Base-by-base conservation (phyloP, 2,113 vertebrate genomes). In the Anhinga rufa region DNA sequence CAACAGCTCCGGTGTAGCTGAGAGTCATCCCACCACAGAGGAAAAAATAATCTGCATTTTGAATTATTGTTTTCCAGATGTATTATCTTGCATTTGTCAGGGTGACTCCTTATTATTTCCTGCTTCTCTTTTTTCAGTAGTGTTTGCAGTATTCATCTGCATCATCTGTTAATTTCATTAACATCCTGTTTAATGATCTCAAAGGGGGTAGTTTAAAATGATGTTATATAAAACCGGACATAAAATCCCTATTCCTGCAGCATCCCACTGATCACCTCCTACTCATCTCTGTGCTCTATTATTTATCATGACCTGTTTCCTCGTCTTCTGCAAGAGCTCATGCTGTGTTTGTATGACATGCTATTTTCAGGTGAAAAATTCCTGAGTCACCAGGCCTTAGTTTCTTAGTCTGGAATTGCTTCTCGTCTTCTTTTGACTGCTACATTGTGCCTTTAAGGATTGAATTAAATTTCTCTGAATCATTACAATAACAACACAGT, bases 91-190 rank as follows among this genome's bases (percentile, higher is more conserved):
- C 66, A 85, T 96, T 87, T 96, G 62, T 92, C 86, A 93, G 77
- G 46, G 64, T 75, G 38, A 78, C 36, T 92, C 57, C 65, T 71
- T 77, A 52, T 94, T 93, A 95, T 84, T 97, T 97, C 92, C 96
- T 84, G 87, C 76, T 82, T 94, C 92, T 89, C 92, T 83, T 88
- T 71, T 93, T 95, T 52, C 88, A 92, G 0, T 88, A 44, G 60
- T 54, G 87, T 90, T 54, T 95, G 89, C 94, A 97, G 89, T 96
- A 93, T 78, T 88, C 79, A 40, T 88, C 69, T 31, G n/a, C 74
- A 93, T 96, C 88, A 81, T 90, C 92, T 97, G 96, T 71, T 95
- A 93, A 97, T 97, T 97, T 95, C 91, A 94, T 97, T 96, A 96
- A 85, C 69, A 91, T 87, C 36, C 38, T 79, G 18, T 66, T 94